A percentile compares a stretch with the other conserved stretches of the same genome.
phyloP scores from a whole-genome alignment of 2,888 invertebrate genomes.

The Ophion costatus region DNA sequence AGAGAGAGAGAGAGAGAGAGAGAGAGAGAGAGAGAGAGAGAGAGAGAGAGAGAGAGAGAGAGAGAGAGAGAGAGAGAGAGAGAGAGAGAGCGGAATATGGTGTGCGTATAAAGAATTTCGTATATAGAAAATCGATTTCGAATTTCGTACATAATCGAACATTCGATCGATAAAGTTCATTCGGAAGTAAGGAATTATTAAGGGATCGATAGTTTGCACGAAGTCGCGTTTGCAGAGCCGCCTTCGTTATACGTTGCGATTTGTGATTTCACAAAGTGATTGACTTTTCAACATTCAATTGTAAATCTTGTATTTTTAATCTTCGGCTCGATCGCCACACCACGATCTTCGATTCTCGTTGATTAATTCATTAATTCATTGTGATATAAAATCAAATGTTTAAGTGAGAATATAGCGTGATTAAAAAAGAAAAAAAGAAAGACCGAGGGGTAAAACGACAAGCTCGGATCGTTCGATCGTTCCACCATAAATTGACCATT shows the following conservation, averaged over 20 bases:
- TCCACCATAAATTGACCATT: background rate
- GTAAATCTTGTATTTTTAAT: constrained; percentile 49
- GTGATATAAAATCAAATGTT: constrained; percentile 51
- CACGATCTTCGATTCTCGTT: constrained; percentile 29
- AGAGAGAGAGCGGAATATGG: background rate
- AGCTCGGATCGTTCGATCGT: constrained; percentile 39
- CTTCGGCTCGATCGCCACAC: constrained; percentile 28
- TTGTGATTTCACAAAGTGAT: constrained; percentile 54
- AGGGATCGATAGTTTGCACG: constrained; percentile 19
- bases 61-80: background rate
- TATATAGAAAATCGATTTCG: constrained; percentile 30
- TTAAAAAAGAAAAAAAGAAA: constrained; percentile 11
- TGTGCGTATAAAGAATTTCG: constrained; percentile 3
- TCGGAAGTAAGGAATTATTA: constrained; percentile 30
- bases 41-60: constrained; percentile 17
- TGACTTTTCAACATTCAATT: constrained; percentile 24
- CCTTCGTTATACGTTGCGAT: constrained; percentile 42
- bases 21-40: background rate
- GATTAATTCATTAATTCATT: constrained; percentile 59
- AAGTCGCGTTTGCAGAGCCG: too few species aligned
- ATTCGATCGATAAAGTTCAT: constrained; percentile 26
- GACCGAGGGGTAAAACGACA: constrained; percentile 1
- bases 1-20: constrained; percentile 12
- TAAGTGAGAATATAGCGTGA: constrained; percentile 8
- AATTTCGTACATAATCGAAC: too few species aligned